phyloP scores from a whole-genome alignment of 1,140 invertebrate species.

The Ooceraea biroi region DNA sequence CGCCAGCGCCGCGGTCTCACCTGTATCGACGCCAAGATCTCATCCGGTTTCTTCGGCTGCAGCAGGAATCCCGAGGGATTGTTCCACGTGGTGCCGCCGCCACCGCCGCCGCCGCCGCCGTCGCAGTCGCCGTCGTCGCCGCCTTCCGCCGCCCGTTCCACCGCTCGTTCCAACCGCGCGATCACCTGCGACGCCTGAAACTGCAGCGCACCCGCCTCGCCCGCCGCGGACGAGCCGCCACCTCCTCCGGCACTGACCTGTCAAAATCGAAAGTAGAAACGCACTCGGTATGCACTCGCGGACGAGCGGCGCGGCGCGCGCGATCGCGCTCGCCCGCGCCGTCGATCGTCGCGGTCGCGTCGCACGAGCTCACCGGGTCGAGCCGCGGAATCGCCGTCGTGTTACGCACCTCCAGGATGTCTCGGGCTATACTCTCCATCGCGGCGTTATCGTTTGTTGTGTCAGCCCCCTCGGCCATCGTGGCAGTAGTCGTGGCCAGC shows the following conservation, averaged over 20 bases:
- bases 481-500: conserved; percentile 83
- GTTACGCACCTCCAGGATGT: conserved; percentile 82
- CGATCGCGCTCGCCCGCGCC: background rate
- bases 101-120: conserved; percentile 82
- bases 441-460: conserved; percentile 79
- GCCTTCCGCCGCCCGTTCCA: conserved; percentile 83
- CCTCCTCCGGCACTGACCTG: conserved; percentile 82
- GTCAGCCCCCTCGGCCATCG: conserved; percentile 85
- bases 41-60: conserved; percentile 80
- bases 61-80: conserved; percentile 83
- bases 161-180: conserved; percentile 88
- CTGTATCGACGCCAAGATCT: conserved; percentile 85
- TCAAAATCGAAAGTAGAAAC: conserved; percentile 80
- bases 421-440: conserved; percentile 82
- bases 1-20: conserved; percentile 74
- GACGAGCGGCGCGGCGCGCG: conserved; percentile 11
- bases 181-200: conserved; percentile 90
- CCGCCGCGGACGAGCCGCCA: conserved; percentile 51
- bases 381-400: conserved; percentile 37
- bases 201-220: conserved; percentile 87
- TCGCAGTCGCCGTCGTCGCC: conserved; percentile 74
- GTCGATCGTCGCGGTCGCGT: conserved; percentile 70
- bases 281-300: conserved; percentile 30
- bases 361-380: background rate
- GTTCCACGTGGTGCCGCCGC: conserved; percentile 84